A percentile compares a stretch with the other conserved stretches of the same genome.
Conservation (phyloP, 1,140 invertebrate species). For the Calephelis nemesis region DNA sequence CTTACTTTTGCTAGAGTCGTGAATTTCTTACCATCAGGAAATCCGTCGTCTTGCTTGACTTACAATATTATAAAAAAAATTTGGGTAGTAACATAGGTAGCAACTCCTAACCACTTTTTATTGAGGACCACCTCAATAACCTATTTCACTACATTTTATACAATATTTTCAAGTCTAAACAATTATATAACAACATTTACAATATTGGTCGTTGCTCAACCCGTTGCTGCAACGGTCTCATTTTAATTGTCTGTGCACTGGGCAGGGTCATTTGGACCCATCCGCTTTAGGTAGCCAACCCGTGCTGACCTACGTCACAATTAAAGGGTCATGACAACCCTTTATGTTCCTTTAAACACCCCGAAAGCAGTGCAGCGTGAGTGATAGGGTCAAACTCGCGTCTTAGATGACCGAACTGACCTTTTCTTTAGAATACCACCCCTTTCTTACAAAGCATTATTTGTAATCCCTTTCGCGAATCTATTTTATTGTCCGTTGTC, state of each 20-base stretch:
- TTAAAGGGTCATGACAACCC: slow-evolving; percentile 63
- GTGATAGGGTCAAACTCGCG: slow-evolving; percentile 64
- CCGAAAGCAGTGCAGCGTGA: slow-evolving; percentile 68
- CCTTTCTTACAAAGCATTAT: slow-evolving; percentile 75
- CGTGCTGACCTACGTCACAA: slow-evolving; percentile 59
- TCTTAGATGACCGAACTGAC: slow-evolving; percentile 68
- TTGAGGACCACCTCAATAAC: too few species aligned
- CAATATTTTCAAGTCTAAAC: too few species aligned
- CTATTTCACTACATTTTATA: too few species aligned
- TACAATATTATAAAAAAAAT: too few species aligned
- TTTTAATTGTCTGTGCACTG: slow-evolving; percentile 69
- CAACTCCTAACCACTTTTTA: too few species aligned
- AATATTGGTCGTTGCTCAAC: too few species aligned
- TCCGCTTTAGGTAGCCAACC: slow-evolving; percentile 64
- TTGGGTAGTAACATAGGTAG: too few species aligned
- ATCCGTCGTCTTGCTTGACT: too few species aligned
- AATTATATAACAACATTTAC: too few species aligned
- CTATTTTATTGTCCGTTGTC: slow-evolving; percentile 64
- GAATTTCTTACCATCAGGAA: too few species aligned
- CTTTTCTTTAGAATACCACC: slow-evolving; percentile 60
- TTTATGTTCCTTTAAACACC: slow-evolving; percentile 68
- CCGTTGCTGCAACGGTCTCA: slow-evolving; percentile 58
- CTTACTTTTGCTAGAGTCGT: too few species aligned
- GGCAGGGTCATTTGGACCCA: slow-evolving; percentile 53
- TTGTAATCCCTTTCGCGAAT: slow-evolving; percentile 77